These are phyloP conservation scores for Andrena camellia DNA, from an alignment of 2,888 invertebrate genomes.

Conservation along the genomic window DNA sequence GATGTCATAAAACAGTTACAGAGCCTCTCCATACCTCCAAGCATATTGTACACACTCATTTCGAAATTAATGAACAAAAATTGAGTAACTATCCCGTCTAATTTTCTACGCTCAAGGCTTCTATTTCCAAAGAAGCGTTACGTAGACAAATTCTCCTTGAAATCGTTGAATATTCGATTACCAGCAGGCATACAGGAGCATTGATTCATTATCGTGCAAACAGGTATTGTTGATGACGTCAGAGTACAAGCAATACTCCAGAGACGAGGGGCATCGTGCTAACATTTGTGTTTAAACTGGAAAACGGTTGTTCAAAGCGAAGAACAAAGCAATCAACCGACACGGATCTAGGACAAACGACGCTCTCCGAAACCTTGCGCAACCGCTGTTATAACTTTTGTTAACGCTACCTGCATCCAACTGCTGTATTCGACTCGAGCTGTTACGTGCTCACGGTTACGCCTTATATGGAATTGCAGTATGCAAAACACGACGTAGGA, in stretches of 20 bases:
- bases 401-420: constrained; percentile 68
- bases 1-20: no score
- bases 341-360: constrained; percentile 34
- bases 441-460: constrained; percentile 54
- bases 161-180: no score
- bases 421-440: constrained; percentile 48
- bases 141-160: no score
- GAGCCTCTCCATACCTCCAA: no score
- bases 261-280: constrained; percentile 1
- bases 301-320: constrained; percentile 29
- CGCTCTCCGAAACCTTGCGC: constrained; percentile 22
- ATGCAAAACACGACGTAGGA: constrained; percentile 65
- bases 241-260: background rate
- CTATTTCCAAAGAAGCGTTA: no score
- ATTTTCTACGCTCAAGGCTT: no score
- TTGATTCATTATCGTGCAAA: background rate
- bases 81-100: no score
- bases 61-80: no score
- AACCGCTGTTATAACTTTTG: constrained; percentile 61
- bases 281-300: constrained; percentile 23
- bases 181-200: background rate
- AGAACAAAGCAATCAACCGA: constrained; percentile 43
- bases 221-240: background rate
- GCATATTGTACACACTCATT: no score
- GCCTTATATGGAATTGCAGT: constrained; percentile 64